Conservation (phyloP, 2,888 invertebrate genomes). For the Pyrocoelia pectoralis region DNA sequence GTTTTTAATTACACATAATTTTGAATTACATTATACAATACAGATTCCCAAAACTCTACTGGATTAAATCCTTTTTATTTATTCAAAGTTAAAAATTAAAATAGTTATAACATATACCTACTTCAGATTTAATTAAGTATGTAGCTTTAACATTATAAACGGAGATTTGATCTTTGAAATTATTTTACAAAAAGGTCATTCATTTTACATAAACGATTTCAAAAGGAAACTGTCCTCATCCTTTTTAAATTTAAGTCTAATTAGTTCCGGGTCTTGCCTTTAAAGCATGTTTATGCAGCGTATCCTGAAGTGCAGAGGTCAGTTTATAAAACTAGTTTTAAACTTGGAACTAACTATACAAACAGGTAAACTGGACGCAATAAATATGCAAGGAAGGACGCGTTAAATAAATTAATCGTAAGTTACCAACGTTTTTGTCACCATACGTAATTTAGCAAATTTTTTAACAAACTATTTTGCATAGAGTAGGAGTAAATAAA, state of each 20-base stretch:
- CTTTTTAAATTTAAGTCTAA: constrained; percentile 39
- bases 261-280: constrained; percentile 49
- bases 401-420: constrained; percentile 13
- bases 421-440: no score
- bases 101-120: no score
- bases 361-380: constrained; percentile 51
- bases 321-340: constrained; percentile 52
- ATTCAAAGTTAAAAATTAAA: no score
- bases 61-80: no score
- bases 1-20: no score
- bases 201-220: constrained; percentile 19
- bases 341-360: constrained; percentile 45
- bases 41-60: no score
- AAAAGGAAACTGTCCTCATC: constrained; percentile 23
- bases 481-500: not conserved
- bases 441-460: no score
- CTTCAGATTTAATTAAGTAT: no score
- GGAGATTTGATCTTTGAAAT: not conserved
- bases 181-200: constrained; percentile 8
- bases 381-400: constrained; percentile 41
- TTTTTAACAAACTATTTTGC: no score
- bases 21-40: no score
- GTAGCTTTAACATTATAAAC: no score
- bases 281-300: constrained; percentile 49
- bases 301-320: constrained; percentile 51